Conservation (phyloP, 1,140 invertebrate species). For the Drosophila paulistorum region DNA sequence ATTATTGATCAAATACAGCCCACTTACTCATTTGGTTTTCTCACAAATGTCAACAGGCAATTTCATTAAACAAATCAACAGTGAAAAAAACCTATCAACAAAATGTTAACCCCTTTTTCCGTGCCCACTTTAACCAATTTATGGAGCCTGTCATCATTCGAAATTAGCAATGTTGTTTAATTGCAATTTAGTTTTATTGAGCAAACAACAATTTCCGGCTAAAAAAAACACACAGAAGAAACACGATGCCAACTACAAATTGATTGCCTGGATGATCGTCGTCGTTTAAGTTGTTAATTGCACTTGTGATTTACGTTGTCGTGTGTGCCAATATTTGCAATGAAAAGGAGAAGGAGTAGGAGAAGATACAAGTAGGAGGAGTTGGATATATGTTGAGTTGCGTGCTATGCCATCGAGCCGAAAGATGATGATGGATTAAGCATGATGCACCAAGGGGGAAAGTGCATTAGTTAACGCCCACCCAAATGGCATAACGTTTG, state of each 20-base stretch:
- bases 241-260: constrained; percentile 42
- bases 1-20: background rate
- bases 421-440: constrained; percentile 47
- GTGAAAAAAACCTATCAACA: background rate
- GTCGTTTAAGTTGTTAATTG: constrained; percentile 75
- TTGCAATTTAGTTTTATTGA: constrained; percentile 80
- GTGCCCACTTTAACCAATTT: constrained; percentile 48
- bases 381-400: constrained; percentile 19
- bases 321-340: constrained; percentile 40
- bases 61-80: background rate
- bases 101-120: constrained; percentile 12
- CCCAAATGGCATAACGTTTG: constrained; percentile 28
- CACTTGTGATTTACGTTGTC: constrained; percentile 75
- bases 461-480: constrained; percentile 52
- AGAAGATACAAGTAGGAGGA: constrained; percentile 8
- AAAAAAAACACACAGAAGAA: background rate
- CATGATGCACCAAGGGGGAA: constrained; percentile 45
- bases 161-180: constrained; percentile 80
- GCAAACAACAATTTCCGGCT: constrained; percentile 75
- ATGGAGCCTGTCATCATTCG: constrained; percentile 71
- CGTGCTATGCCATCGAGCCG: constrained; percentile 25
- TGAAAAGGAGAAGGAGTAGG: background rate
- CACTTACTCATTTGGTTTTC: background rate
- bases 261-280: constrained; percentile 47
- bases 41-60: constrained; percentile 5